These are phyloP conservation scores for Eupithecia dodoneata DNA, from an alignment of 2,888 invertebrate species.

Conservation along the genomic window DNA sequence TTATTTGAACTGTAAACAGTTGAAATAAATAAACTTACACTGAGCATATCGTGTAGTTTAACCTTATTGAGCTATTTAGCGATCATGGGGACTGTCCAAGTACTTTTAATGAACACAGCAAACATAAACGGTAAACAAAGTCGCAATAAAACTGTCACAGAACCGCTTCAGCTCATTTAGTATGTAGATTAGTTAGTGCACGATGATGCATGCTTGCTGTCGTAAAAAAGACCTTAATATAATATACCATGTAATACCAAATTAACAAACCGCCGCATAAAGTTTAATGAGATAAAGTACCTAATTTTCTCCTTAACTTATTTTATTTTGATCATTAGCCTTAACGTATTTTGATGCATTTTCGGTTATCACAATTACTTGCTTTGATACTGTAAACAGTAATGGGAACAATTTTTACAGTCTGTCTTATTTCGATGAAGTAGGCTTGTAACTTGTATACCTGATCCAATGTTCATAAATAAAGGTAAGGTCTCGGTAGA, in stretches of 20 bases:
- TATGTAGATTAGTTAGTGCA: constrained; percentile 35
- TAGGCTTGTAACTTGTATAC: not conserved
- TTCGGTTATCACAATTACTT: constrained; percentile 6
- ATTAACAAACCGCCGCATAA: constrained; percentile 26
- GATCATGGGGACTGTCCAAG: constrained; percentile 6
- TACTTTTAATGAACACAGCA: constrained; percentile 20
- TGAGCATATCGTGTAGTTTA: not conserved
- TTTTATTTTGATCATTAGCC: constrained; percentile 21
- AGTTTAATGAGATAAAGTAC: constrained; percentile 46
- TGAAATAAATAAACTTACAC: not conserved
- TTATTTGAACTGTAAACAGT: not conserved
- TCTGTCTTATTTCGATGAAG: not conserved
- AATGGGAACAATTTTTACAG: not conserved
- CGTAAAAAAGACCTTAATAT: constrained; percentile 28
- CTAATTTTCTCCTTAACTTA: constrained; percentile 65
- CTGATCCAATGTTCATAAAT: not conserved
- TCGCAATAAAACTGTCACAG: constrained; percentile 31
- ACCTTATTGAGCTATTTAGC: constrained; percentile 1
- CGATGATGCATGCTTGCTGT: constrained; percentile 30
- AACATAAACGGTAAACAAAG: constrained; percentile 26
- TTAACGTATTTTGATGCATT: constrained; percentile 2
- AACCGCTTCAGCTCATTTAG: constrained; percentile 32
- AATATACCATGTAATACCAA: constrained; percentile 39
- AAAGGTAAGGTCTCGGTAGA: not conserved
- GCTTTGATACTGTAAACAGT: not conserved